Evolutionary conservation across 2,888 invertebrate genomes (phyloP).

Genomic region (Tetragonisca angustula): DNA sequence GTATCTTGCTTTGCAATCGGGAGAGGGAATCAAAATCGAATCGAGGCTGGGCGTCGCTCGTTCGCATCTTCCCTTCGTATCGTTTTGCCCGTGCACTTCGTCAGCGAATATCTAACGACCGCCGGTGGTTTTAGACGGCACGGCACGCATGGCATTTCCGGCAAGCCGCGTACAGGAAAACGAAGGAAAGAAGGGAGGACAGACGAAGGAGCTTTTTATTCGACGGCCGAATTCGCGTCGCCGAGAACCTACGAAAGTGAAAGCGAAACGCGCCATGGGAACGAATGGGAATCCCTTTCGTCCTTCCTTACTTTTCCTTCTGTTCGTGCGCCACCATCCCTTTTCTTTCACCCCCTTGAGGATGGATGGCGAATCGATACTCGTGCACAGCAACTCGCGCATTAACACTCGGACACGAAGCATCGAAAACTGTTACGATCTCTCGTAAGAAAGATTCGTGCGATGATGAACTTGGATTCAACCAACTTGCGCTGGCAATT

Average conservation of each 20-base stretch:
- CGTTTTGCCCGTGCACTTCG: conserved; percentile 46
- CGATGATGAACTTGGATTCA: no score
- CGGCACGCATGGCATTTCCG: conserved; percentile 82
- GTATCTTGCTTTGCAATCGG: neutral
- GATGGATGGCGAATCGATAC: neutral
- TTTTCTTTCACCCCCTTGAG: no score
- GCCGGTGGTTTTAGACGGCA: conserved; percentile 72
- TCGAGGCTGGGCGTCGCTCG: neutral
- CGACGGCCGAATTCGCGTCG: conserved; percentile 44
- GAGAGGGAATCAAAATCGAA: conserved; percentile 20
- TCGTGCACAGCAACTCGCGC: neutral
- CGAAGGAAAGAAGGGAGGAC: conserved; percentile 24
- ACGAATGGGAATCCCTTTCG: conserved; percentile 13
- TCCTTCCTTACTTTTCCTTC: neutral
- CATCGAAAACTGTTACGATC: no score
- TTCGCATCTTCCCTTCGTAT: neutral
- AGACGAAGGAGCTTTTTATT: conserved; percentile 56
- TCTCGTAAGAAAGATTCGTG: no score
- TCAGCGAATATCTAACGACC: conserved; percentile 48
- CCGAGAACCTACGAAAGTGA: conserved; percentile 35
- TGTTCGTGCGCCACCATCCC: neutral
- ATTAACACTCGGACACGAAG: no score
- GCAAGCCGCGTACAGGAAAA: conserved; percentile 72
- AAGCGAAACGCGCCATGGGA: conserved; percentile 25
- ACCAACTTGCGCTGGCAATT: no score